Evolutionary conservation across 1,140 invertebrate species (phyloP).

Genomic region (Hyphantria cunea): DNA sequence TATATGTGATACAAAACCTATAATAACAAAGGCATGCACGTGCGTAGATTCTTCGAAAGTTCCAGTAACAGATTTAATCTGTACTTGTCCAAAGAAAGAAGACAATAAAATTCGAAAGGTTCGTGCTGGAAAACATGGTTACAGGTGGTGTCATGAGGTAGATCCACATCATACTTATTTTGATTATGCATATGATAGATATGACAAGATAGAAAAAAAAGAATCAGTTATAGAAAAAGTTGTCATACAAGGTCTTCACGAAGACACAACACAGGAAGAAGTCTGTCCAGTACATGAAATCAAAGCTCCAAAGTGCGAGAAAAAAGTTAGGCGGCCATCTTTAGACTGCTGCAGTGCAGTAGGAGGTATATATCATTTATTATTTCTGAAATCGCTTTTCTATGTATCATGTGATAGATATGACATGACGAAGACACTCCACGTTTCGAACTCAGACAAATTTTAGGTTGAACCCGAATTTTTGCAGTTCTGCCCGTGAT

Average conservation of each 20-base stretch:
- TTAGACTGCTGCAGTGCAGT: conserved; percentile 73
- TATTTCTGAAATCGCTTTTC: not conserved
- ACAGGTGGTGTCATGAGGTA: conserved; percentile 69
- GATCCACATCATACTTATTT: conserved; percentile 71
- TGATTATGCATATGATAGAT: conserved; percentile 61
- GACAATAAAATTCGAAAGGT: conserved; percentile 55
- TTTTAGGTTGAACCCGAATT: no score
- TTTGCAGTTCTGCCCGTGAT: no score
- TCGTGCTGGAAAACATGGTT: conserved; percentile 65
- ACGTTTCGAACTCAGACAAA: no score
- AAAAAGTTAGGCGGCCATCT: conserved; percentile 54
- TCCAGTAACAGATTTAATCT: conserved; percentile 36
- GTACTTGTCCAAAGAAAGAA: conserved; percentile 48
- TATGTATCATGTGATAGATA: conserved; percentile 32
- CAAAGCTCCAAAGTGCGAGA: conserved; percentile 51
- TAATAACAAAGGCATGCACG: conserved; percentile 47
- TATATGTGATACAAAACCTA: conserved; percentile 52
- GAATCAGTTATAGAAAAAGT: conserved; percentile 49
- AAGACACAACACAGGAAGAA: conserved; percentile 40
- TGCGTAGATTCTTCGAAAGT: conserved; percentile 47
- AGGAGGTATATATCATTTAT: conserved; percentile 52
- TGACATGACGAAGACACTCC: no score
- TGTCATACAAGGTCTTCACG: conserved; percentile 62
- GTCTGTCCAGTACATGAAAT: conserved; percentile 42
- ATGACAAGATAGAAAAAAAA: conserved; percentile 60